Base-by-base conservation (phyloP, 2,113 vertebrate species). In the Sinocyclocheilus maitianheensis region DNA sequence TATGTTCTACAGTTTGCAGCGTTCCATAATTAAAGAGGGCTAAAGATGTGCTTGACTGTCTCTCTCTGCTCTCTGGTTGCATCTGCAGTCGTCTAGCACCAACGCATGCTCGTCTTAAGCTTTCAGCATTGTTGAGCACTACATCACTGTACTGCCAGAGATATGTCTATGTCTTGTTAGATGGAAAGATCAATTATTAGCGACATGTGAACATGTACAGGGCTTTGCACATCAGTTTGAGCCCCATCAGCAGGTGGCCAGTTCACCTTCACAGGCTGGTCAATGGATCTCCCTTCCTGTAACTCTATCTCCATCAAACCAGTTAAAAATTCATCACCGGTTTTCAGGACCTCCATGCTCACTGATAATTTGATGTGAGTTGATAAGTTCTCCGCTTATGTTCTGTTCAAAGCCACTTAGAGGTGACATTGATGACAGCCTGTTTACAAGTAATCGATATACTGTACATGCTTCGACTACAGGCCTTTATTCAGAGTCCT, bases 271-370 rank as follows among this genome's bases (percentile, higher is more conserved):
- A 86, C 16, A 58, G 24, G 24, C 34, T 67, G n/a, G 84, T 75
- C 62, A 81, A 65, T 40, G 55, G 75, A 67, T 83, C 71, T 46
- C 22, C 51, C 65, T 65, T 69, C 40, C 48, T 26, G 90, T 89
- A 90, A 90, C 80, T 26, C 69, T 75, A 85, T 75, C 81, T 74
- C 12, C 65, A 65, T 67, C 30, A 40, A 63, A 78, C 30, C 34
- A 53, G 76, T 90, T 87, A 87, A 86, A 90, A 85, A 90, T 90
- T 88, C 20, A 91, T 89, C 67, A 81, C 77, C 16, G 24, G 67
- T 83, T 82, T 82, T 84, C 60, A 75, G 26, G 62, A 53, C 77
- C 53, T 48, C 7, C 69, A 48, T 63, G 34, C 77, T 43, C 26
- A 71, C 30, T 81, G 37, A 89, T 86, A 71, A 87, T 86, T 85